These are phyloP conservation scores for Drosophila cardini DNA, from an alignment of 1,140 invertebrate genomes.

Conservation along the genomic window DNA sequence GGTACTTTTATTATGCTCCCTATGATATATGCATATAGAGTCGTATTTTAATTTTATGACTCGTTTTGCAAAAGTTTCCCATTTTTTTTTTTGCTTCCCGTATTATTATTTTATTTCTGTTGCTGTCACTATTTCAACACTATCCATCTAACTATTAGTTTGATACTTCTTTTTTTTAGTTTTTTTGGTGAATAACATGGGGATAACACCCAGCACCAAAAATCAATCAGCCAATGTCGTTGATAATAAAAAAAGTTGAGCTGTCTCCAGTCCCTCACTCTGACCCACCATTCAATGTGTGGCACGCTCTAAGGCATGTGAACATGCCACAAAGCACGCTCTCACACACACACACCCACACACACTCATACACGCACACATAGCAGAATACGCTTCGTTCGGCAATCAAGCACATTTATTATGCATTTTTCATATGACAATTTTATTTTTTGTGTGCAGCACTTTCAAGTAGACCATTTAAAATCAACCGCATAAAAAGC, in stretches of 20 bases:
- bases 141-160: conserved; percentile 30
- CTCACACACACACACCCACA: conserved; percentile 12
- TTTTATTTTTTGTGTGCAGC: conserved; percentile 43
- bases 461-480: conserved; percentile 68
- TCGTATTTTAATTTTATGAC: conserved; percentile 43
- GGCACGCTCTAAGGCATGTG: conserved; percentile 57
- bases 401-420: conserved; percentile 78
- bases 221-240: conserved; percentile 67
- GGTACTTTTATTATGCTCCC: conserved; percentile 22
- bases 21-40: conserved; percentile 18
- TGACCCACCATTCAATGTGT: not conserved
- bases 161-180: conserved; percentile 7
- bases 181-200: not conserved
- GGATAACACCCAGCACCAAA: conserved; percentile 51
- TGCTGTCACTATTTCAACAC: conserved; percentile 34
- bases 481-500: conserved; percentile 77
- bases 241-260: conserved; percentile 40
- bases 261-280: not conserved
- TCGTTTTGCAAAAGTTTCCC: conserved; percentile 2
- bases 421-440: conserved; percentile 81
- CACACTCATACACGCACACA: conserved; percentile 9
- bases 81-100: conserved; percentile 5
- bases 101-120: conserved; percentile 38
- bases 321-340: conserved; percentile 42
- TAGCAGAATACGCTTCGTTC: conserved; percentile 29